phyloP scores from a whole-genome alignment of 1,140 invertebrate genomes.

The Coptotermes formosanus region DNA sequence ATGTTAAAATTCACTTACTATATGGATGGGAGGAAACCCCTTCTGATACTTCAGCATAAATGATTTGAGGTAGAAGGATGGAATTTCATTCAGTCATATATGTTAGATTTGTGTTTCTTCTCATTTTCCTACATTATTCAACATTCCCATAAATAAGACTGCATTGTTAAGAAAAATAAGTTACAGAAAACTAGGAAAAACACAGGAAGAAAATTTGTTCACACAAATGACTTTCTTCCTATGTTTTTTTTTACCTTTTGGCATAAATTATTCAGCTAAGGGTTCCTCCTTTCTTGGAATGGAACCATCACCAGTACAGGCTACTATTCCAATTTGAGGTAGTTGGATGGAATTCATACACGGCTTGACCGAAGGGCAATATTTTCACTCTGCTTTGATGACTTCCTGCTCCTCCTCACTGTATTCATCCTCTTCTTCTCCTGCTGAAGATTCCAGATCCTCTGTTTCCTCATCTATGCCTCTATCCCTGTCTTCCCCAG shows the following conservation, averaged over 20 bases:
- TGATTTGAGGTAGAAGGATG: conserved; percentile 34
- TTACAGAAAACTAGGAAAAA: background rate
- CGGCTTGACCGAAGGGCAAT: conserved; percentile 3
- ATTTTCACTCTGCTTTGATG: conserved; percentile 41
- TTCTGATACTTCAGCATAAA: background rate
- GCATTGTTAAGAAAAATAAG: background rate
- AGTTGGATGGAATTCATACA: conserved; percentile 34
- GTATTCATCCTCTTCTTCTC: conserved; percentile 41
- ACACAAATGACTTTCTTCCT: background rate
- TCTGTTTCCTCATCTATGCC: conserved; percentile 35
- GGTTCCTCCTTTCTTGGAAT: background rate
- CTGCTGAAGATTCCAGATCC: conserved; percentile 39
- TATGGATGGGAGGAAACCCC: background rate
- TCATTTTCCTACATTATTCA: conserved; percentile 19
- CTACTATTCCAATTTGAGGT: conserved; percentile 28
- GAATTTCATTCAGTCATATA: conserved; percentile 32
- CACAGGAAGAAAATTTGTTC: background rate
- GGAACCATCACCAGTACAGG: background rate
- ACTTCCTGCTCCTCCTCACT: conserved; percentile 42
- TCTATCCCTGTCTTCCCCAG: background rate
- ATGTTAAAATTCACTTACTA: background rate
- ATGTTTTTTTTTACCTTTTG: background rate
- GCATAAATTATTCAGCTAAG: background rate
- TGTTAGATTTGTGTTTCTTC: conserved; percentile 11
- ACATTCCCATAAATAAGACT: conserved; percentile 16